A percentile compares a stretch with the other conserved stretches of the same genome.
Conservation (phyloP, 2,888 invertebrate species). For the Drosophila birchii region DNA sequence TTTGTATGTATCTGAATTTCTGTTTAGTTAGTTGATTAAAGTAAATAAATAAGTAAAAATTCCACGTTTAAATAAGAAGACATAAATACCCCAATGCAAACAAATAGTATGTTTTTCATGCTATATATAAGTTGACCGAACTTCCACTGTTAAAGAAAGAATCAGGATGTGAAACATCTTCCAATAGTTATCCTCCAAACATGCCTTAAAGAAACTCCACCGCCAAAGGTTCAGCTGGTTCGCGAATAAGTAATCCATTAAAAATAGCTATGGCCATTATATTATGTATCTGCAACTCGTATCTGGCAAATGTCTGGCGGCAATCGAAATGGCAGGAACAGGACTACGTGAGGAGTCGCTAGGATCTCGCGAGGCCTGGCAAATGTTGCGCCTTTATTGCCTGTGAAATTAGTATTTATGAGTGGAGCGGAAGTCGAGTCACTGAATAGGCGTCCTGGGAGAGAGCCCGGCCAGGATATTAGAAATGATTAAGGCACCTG, state of each 20-base stretch:
- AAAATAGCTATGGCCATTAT: slow-evolving; percentile 57
- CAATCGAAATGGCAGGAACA: slow-evolving; percentile 66
- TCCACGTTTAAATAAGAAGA: too few relatives aligned
- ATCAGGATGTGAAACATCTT: too few relatives aligned
- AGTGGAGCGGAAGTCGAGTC: slow-evolving; percentile 61
- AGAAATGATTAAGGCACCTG: slow-evolving; percentile 83
- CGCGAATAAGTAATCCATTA: slow-evolving; percentile 70
- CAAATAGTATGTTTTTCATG: too few relatives aligned
- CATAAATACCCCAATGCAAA: too few relatives aligned
- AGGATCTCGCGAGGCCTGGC: slow-evolving; percentile 55
- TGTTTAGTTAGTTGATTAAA: too few relatives aligned
- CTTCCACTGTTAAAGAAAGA: too few relatives aligned
- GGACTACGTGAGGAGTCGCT: slow-evolving; percentile 50
- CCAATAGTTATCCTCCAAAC: background rate
- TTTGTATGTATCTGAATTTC: too few relatives aligned
- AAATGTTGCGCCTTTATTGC: slow-evolving; percentile 84
- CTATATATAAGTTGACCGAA: too few relatives aligned
- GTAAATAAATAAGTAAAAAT: too few relatives aligned
- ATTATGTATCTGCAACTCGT: slow-evolving; percentile 37
- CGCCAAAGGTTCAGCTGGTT: slow-evolving; percentile 2
- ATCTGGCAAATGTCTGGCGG: slow-evolving; percentile 73
- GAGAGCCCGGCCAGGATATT: slow-evolving; percentile 73
- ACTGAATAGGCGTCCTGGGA: slow-evolving; percentile 33
- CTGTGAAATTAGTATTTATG: slow-evolving; percentile 85
- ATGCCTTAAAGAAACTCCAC: background rate